phyloP scores from a whole-genome alignment of 2,888 invertebrate species.

The Rapana venosa region DNA sequence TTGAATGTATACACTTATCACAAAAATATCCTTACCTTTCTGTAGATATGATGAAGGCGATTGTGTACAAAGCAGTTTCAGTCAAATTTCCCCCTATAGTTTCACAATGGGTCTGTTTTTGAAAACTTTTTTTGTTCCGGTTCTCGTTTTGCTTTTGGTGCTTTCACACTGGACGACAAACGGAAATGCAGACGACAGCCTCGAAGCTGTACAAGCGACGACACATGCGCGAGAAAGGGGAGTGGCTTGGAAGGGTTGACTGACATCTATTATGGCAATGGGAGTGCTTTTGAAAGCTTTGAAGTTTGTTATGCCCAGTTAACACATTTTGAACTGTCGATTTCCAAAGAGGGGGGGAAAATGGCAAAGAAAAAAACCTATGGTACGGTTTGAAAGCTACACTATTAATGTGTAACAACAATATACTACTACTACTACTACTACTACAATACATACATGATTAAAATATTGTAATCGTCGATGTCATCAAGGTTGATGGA shows the following conservation, averaged over 20 bases:
- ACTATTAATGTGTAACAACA: too few species aligned
- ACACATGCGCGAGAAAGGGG: constrained; percentile 11
- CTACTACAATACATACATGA: too few species aligned
- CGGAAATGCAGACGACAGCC: constrained; percentile 10
- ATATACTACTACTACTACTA: too few species aligned
- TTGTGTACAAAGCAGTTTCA: background rate
- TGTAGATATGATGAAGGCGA: background rate
- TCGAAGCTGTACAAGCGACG: background rate
- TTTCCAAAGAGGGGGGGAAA: background rate
- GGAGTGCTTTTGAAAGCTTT: background rate
- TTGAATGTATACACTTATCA: background rate
- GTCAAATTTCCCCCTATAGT: background rate
- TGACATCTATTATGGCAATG: background rate
- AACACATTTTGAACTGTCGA: too few species aligned
- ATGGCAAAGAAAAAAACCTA: background rate
- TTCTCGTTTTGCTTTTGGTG: constrained; percentile 9
- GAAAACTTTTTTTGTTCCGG: background rate
- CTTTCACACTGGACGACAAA: background rate
- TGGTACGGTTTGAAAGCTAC: too few species aligned
- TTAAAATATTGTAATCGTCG: too few species aligned
- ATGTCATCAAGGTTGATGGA: too few species aligned
- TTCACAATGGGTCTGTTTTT: background rate
- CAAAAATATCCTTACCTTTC: background rate
- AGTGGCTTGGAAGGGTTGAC: background rate
- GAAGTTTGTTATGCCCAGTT: too few species aligned